Conservation (phyloP, 2,113 vertebrate genomes). For the Silurus asotus region DNA sequence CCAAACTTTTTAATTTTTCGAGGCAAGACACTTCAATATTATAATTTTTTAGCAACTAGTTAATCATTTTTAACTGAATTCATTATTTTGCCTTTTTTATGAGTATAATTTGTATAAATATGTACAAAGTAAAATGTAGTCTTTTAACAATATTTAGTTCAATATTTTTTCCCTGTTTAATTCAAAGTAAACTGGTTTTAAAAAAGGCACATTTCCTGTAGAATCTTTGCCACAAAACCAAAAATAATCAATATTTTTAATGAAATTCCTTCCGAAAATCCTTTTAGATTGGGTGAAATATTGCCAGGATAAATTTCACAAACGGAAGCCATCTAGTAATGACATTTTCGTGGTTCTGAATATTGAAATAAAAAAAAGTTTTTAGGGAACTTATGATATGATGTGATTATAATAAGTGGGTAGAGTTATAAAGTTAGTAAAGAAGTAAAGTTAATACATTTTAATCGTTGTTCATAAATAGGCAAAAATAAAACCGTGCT, state of each 20-base stretch:
- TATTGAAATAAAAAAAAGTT: background rate
- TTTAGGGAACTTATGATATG: background rate
- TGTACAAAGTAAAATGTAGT: background rate
- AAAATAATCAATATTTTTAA: background rate
- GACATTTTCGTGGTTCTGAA: background rate
- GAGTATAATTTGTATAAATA: too few species aligned
- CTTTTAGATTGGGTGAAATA: background rate
- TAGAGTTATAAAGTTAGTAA: background rate
- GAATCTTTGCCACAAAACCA: background rate
- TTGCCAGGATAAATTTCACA: background rate
- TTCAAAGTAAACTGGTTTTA: too few species aligned
- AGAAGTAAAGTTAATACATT: background rate
- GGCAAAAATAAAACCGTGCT: background rate
- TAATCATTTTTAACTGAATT: too few species aligned
- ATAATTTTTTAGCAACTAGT: background rate
- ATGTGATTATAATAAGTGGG: background rate
- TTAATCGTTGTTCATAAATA: background rate
- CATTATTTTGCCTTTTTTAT: too few species aligned
- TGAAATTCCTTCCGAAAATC: background rate
- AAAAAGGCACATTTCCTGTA: background rate
- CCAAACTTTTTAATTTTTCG: background rate
- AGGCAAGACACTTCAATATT: background rate
- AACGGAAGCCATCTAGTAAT: background rate
- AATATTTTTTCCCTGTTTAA: background rate
- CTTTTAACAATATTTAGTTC: background rate